These are phyloP conservation scores for Morinoia aosen DNA, from an alignment of 2,888 invertebrate genomes.

Conservation along the genomic window DNA sequence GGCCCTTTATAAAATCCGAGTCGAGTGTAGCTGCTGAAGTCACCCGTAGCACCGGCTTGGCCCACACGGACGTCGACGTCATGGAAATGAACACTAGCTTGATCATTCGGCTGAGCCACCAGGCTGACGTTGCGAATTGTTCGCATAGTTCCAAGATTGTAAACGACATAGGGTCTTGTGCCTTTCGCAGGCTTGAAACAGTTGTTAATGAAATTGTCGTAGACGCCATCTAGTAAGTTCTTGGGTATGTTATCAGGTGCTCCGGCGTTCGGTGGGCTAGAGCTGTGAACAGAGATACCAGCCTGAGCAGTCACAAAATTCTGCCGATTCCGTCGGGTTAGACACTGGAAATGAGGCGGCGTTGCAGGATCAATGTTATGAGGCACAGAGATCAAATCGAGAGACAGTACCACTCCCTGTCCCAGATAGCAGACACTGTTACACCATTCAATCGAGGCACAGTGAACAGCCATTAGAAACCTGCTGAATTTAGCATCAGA, in stretches of 20 bases:
- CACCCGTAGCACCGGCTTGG: not conserved
- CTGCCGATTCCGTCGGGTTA: not conserved
- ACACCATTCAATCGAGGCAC: not conserved
- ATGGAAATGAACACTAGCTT: not conserved
- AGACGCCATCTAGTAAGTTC: not conserved
- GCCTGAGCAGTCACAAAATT: not conserved
- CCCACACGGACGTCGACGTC: not conserved
- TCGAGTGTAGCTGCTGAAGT: not conserved
- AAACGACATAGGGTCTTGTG: not conserved
- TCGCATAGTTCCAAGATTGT: not conserved
- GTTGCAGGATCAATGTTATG: not conserved
- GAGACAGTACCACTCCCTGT: not conserved
- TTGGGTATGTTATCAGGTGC: not conserved
- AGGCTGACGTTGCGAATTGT: not conserved
- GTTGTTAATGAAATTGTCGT: not conserved
- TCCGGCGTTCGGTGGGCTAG: not conserved
- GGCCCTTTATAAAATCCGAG: not conserved
- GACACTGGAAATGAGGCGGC: not conserved
- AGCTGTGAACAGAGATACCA: not conserved
- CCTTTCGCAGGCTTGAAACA: not conserved
- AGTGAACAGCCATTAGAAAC: not conserved
- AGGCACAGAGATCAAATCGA: not conserved
- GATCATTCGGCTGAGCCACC: not conserved
- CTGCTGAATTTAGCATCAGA: not conserved
- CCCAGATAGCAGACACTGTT: not conserved